Conservation (phyloP, 2,797 vertebrate species). For the Synanceia verrucosa region DNA sequence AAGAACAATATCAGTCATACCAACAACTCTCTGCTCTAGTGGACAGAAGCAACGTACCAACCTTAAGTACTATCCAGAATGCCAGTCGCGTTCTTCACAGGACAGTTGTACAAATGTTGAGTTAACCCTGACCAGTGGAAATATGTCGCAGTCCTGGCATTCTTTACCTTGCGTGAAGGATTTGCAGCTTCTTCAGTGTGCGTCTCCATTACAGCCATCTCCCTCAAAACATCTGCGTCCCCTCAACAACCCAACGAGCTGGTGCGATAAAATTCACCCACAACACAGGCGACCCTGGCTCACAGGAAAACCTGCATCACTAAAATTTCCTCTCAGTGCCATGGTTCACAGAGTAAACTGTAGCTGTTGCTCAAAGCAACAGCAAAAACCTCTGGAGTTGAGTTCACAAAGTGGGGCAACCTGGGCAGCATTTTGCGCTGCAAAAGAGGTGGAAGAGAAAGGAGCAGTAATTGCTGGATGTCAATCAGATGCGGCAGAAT, state of each 20-base stretch:
- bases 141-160: neutral
- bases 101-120: conserved; percentile 1
- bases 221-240: neutral
- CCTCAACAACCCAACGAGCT: neutral
- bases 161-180: conserved; percentile 38
- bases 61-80: neutral
- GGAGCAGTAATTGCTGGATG: too few relatives aligned
- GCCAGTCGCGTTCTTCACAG: neutral
- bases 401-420: neutral
- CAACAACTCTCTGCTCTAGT: neutral
- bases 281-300: conserved; percentile 42
- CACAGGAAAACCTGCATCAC: conserved; percentile 10
- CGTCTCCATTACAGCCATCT: conserved; percentile 67
- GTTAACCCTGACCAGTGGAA: neutral
- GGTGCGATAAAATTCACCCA: neutral
- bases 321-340: conserved; percentile 50
- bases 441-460: neutral
- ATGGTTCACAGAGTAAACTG: neutral
- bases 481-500: neutral
- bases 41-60: conserved; percentile 3
- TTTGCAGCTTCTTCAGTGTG: conserved; percentile 62
- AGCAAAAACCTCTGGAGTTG: neutral
- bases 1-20: neutral
- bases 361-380: neutral
- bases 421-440: neutral